These are phyloP conservation scores for Conops quadrifasciatus DNA, from an alignment of 2,888 invertebrate species.

Conservation along the genomic window DNA sequence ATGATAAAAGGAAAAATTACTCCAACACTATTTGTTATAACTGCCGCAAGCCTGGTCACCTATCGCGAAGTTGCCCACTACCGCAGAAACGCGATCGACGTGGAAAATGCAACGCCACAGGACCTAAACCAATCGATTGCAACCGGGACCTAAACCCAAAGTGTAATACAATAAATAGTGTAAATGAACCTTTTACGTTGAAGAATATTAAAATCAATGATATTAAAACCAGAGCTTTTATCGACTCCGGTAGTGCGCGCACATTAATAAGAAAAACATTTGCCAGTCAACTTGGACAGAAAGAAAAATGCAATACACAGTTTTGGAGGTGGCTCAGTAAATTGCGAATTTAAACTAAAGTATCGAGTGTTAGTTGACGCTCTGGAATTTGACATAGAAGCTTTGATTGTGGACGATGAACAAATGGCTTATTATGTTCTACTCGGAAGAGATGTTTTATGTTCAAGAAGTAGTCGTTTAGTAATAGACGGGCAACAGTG, in stretches of 20 bases:
- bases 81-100: slow-evolving; percentile 28
- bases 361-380: too few relatives aligned
- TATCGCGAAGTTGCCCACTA: slow-evolving; percentile 19
- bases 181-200: slow-evolving; percentile 15
- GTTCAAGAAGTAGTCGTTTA: background rate
- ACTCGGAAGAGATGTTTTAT: slow-evolving; percentile 30
- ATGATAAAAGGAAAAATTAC: background rate
- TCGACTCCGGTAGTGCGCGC: slow-evolving; percentile 21
- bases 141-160: background rate
- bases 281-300: background rate
- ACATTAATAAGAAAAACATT: slow-evolving; percentile 18
- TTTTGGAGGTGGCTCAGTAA: slow-evolving; percentile 28
- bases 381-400: background rate
- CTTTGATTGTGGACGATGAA: slow-evolving; percentile 22
- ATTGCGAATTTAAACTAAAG: background rate
- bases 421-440: background rate
- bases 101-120: slow-evolving; percentile 3
- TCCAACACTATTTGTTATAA: slow-evolving; percentile 21
- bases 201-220: slow-evolving; percentile 16
- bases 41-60: slow-evolving; percentile 24
- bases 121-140: slow-evolving; percentile 7
- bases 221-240: background rate
- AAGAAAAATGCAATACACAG: slow-evolving; percentile 9
- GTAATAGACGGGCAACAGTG: slow-evolving; percentile 26
- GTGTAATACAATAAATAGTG: slow-evolving; percentile 8